phyloP scores from a whole-genome alignment of 2,888 invertebrate genomes.

The Pheosia tremula region DNA sequence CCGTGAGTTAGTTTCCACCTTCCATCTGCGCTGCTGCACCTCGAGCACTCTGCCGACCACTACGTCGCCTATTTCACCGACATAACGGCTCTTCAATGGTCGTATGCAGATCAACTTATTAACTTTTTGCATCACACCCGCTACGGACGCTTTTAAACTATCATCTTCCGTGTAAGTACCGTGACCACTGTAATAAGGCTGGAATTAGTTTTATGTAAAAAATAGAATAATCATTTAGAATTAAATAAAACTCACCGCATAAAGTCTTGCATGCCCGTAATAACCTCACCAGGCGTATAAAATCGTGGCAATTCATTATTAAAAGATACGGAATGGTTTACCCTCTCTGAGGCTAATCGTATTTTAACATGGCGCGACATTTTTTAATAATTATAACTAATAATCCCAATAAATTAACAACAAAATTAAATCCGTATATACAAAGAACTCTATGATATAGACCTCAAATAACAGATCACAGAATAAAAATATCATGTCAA shows the following conservation, averaged over 20 bases:
- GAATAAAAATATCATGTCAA: no score
- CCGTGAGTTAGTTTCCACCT: slow-evolving; percentile 96
- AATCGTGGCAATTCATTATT: slow-evolving; percentile 86
- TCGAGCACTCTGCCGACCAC: slow-evolving; percentile 97
- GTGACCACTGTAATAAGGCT: slow-evolving; percentile 90
- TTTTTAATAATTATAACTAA: slow-evolving; percentile 22
- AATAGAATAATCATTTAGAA: background rate
- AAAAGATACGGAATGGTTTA: slow-evolving; percentile 83
- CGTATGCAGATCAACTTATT: slow-evolving; percentile 97
- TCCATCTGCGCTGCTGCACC: slow-evolving; percentile 97
- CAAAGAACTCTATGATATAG: no score
- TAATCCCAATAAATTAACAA: background rate
- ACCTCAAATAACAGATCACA: no score
- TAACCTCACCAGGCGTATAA: slow-evolving; percentile 95
- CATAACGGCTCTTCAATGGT: slow-evolving; percentile 95
- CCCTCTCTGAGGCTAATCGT: slow-evolving; percentile 86
- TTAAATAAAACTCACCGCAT: slow-evolving; percentile 87
- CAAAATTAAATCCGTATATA: no score
- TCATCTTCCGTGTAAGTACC: slow-evolving; percentile 96
- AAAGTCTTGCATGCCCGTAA: slow-evolving; percentile 92
- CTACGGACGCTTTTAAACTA: slow-evolving; percentile 95
- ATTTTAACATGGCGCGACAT: slow-evolving; percentile 86
- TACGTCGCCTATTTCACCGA: slow-evolving; percentile 98
- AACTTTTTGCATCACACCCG: slow-evolving; percentile 96
- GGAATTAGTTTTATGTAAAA: background rate